phyloP scores from a whole-genome alignment of 2,113 vertebrate species.

The Bujurquina vittata region DNA sequence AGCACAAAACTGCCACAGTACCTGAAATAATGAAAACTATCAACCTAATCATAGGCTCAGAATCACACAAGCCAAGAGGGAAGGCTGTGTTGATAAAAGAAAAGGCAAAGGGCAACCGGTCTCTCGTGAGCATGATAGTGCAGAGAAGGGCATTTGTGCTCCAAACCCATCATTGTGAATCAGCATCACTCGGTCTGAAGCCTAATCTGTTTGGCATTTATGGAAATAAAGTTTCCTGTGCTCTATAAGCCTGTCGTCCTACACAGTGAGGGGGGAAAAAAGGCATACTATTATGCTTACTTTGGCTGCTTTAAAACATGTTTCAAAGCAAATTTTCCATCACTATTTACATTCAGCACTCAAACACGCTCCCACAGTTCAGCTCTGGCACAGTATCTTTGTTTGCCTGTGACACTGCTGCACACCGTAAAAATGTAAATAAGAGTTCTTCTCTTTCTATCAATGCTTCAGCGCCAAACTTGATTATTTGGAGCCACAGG shows the following conservation, averaged over 20 bases:
- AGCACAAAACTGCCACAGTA: background rate
- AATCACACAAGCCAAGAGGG: conserved; percentile 26
- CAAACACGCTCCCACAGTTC: background rate
- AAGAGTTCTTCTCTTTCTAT: background rate
- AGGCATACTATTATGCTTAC: background rate
- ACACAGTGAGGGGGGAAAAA: background rate
- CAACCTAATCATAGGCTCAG: conserved; percentile 11
- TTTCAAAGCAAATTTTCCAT: background rate
- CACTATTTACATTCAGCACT: background rate
- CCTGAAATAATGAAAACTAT: conserved; percentile 15
- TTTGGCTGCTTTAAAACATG: background rate
- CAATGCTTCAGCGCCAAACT: background rate
- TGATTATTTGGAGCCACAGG: conserved; percentile 23
- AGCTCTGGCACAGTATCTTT: background rate
- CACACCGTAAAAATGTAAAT: background rate
- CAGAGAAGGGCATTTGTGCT: conserved; percentile 76
- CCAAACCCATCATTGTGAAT: conserved; percentile 47
- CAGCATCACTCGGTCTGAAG: conserved; percentile 42
- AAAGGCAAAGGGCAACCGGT: conserved; percentile 43
- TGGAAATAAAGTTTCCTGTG: conserved; percentile 34
- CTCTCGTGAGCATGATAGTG: conserved; percentile 68
- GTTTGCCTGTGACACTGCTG: background rate
- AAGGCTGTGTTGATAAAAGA: conserved; percentile 17
- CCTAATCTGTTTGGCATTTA: conserved; percentile 26
- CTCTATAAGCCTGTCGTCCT: background rate